Conservation (phyloP, 2,888 invertebrate genomes). For the Drosophila nigritarsus region DNA sequence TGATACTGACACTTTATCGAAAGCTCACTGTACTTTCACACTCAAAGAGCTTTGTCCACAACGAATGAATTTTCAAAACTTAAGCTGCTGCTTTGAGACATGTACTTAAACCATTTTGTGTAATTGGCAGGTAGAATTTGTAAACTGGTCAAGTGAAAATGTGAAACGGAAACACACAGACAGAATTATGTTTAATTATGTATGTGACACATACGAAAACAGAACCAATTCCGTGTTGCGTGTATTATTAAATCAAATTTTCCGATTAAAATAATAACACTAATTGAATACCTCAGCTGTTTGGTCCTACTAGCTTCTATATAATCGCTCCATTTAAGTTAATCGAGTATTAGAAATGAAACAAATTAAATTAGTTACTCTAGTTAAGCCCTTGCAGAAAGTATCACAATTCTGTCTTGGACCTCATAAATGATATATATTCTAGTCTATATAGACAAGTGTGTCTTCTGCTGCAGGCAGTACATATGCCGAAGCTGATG, state of each 20-base stretch:
- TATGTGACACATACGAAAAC: background rate
- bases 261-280: background rate
- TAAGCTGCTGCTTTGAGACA: background rate
- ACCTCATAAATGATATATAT: background rate
- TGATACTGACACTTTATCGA: background rate
- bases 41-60: background rate
- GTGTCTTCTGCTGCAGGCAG: background rate
- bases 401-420: background rate
- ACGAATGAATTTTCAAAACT: constrained; percentile 41
- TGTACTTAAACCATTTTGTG: background rate
- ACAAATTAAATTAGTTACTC: background rate
- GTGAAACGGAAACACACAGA: background rate
- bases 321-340: background rate
- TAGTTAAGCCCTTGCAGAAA: background rate
- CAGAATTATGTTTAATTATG: background rate
- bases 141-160: background rate
- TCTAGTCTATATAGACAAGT: background rate
- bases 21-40: background rate
- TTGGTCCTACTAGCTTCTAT: background rate
- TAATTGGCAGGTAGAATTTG: background rate
- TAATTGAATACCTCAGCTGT: background rate
- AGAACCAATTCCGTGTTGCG: background rate
- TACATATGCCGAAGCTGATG: background rate
- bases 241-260: background rate
- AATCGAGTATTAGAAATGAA: background rate